Evolutionary conservation across 1,140 invertebrate genomes (phyloP), one percentile per base, ranked within the genome.

Genomic region (Idris sp.): DNA sequence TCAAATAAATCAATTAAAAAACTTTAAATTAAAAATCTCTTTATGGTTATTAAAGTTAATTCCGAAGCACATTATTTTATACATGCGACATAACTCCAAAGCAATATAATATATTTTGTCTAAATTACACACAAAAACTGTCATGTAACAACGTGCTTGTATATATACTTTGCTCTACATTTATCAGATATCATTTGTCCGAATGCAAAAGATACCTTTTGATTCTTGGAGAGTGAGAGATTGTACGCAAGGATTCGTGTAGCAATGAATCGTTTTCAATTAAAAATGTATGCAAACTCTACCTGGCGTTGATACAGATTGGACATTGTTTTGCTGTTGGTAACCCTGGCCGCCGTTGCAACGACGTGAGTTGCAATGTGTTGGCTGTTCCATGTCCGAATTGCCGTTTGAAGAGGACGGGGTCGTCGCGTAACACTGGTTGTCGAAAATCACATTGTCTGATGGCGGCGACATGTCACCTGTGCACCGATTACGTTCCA

Each of bases 391-490:
- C 87, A 94, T 92, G 83, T 95, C 94, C 26, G 94, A 95, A 87
- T 96, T 96, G 26, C 94, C 94, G 77, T 95, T 96, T 79, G 94
- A 96, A 15, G 95, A 96, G 76, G 94, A 96, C 10, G 95, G 95
- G 22, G 95, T 97, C 8, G 95, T 96, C 9, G 95, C 95, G 88
- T 97, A 97, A 88, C 95, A 96, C 81, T 96, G 94, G 88, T 96
- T 96, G 89, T 97, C 95, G 86, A 96, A 97, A 84, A 96, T 92
- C 16, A 95, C 94, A 85, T 96, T 95, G 85, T 97, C 95, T 38
- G 95, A 96, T 1, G 95, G 94, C 54, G 95, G 95, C 4, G 95
- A 96, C 67, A 93, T 89, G 81, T 95, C 94, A 82, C 91, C 90
- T 84, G 90, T 90, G 83, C 88, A 89, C 53, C 89, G 89, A 86